Evolutionary conservation across 2,797 vertebrate genomes (phyloP).

Genomic region (Kryptolebias ocellatus): DNA sequence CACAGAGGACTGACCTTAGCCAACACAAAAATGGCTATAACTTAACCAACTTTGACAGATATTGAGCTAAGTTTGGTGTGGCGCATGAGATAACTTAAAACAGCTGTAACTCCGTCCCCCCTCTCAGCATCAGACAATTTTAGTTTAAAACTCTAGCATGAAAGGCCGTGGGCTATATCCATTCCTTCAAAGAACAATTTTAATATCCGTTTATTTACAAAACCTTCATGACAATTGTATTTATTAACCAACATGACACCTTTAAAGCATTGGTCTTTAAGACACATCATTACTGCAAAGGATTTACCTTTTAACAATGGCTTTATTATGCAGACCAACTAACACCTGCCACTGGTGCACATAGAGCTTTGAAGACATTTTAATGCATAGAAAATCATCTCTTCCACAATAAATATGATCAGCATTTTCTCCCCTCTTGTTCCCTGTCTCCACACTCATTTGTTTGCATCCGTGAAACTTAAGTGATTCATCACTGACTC

Average conservation of each 20-base stretch:
- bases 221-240: constrained; percentile 12
- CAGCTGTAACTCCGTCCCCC: no score
- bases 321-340: constrained; percentile 20
- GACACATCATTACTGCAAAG: constrained; percentile 4
- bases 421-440: constrained; percentile 61
- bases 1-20: no score
- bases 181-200: no score
- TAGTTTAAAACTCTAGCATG: no score
- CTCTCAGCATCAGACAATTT: no score
- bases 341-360: constrained; percentile 26
- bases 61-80: no score
- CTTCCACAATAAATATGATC: constrained; percentile 57
- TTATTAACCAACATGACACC: constrained; percentile 4
- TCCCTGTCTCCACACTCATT: constrained; percentile 41
- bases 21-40: no score
- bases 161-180: no score
- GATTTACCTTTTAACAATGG: constrained; percentile 41
- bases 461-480: constrained; percentile 53
- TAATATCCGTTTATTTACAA: not conserved
- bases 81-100: no score
- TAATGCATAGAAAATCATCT: constrained; percentile 63
- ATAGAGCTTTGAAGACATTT: constrained; percentile 55
- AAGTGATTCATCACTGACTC: constrained; percentile 55
- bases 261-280: constrained; percentile 10
- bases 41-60: no score